Percentiles rank a stretch among this genome's conserved stretches.
These are phyloP conservation scores for Labroides dimidiatus DNA, from an alignment of 2,797 vertebrate genomes.

Conservation along the genomic window DNA sequence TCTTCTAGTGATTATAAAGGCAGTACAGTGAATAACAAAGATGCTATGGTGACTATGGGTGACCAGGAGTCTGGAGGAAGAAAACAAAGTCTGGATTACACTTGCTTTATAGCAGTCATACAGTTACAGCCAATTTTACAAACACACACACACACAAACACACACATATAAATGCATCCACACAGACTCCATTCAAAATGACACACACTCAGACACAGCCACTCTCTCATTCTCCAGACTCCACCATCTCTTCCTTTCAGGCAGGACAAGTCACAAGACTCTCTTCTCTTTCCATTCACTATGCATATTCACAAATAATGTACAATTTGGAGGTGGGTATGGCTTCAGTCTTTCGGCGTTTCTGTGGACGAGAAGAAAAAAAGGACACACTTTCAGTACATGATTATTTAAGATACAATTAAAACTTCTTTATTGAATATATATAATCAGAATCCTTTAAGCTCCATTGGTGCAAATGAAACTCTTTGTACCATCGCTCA, in stretches of 20 bases:
- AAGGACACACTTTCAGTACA: constrained; percentile 17
- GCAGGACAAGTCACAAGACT: constrained; percentile 52
- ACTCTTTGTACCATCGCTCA: constrained; percentile 84
- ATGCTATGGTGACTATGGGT: constrained; percentile 72
- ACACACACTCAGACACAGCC: constrained; percentile 23
- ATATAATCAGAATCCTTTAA: background rate
- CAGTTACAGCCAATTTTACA: constrained; percentile 35
- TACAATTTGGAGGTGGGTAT: constrained; percentile 79
- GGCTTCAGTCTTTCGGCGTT: constrained; percentile 57
- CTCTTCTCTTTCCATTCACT: constrained; percentile 76
- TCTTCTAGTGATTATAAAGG: constrained; percentile 82
- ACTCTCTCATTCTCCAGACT: constrained; percentile 48
- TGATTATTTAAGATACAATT: background rate
- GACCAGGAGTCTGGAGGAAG: constrained; percentile 62
- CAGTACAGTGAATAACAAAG: constrained; percentile 78
- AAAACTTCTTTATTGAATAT: too few relatives aligned
- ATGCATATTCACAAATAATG: constrained; percentile 87
- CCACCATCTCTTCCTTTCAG: constrained; percentile 53
- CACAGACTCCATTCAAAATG: too few relatives aligned
- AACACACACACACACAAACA: constrained; percentile 43
- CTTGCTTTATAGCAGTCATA: constrained; percentile 45
- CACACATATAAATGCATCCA: constrained; percentile 45
- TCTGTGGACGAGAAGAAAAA: constrained; percentile 74
- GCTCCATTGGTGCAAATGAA: too few relatives aligned
- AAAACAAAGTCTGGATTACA: constrained; percentile 57